Conservation (phyloP, 2,113 vertebrate genomes). For the zebrafish (Danio rerio) region DNA sequence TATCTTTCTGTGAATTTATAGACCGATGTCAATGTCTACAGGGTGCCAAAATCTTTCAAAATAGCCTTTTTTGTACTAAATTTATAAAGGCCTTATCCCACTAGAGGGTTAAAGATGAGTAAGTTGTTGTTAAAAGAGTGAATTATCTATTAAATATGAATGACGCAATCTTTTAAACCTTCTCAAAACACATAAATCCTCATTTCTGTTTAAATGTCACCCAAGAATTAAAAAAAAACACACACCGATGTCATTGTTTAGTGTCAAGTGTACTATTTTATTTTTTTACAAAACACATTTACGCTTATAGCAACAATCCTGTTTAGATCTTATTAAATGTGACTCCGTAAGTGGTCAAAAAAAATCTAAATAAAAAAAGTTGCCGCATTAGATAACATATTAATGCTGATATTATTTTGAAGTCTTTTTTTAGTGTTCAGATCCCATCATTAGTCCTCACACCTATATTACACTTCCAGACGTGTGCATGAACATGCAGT, state of each 20-base stretch:
- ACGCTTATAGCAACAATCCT: conserved; percentile 1
- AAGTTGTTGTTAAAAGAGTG: too few species aligned
- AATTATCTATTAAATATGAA: too few species aligned
- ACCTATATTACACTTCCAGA: conserved; percentile 10
- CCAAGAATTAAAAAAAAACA: background rate
- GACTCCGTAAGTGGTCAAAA: background rate
- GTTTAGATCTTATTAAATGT: conserved; percentile 21
- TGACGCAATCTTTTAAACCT: too few species aligned
- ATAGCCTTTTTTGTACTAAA: too few species aligned
- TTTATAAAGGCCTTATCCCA: too few species aligned
- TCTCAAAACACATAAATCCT: background rate
- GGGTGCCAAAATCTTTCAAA: too few species aligned
- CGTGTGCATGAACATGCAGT: conserved; percentile 24
- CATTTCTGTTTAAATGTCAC: background rate
- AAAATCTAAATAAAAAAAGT: background rate
- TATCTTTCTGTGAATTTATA: too few species aligned
- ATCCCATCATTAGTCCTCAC: background rate
- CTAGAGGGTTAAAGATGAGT: too few species aligned
- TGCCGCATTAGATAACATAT: background rate
- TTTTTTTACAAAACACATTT: conserved; percentile 50
- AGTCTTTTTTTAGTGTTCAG: background rate
- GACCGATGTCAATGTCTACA: too few species aligned
- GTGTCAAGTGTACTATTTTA: conserved; percentile 31
- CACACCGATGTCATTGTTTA: background rate
- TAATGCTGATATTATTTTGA: background rate